These are phyloP conservation scores for Crocidura indochinensis DNA, from an alignment of 2,797 vertebrate species.

Conservation along the genomic window DNA sequence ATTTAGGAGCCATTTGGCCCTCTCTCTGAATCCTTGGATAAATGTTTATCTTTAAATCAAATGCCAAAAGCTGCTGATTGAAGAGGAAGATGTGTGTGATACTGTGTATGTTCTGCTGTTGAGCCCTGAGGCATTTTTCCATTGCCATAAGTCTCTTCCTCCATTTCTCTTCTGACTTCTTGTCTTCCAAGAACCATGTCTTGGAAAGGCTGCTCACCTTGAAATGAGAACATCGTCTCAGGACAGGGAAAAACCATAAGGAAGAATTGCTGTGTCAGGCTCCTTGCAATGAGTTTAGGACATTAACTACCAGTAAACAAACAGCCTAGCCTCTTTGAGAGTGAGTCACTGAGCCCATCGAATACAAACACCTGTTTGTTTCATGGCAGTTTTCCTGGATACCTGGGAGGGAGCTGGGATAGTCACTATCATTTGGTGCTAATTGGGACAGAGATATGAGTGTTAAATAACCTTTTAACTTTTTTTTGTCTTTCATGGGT, in stretches of 20 bases:
- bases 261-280: slow-evolving; percentile 63
- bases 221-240: background rate
- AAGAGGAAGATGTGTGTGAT: background rate
- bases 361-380: slow-evolving; percentile 71
- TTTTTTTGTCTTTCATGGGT: slow-evolving; percentile 29
- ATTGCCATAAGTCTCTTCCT: background rate
- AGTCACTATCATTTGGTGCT: slow-evolving; percentile 11
- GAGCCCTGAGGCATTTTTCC: background rate
- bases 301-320: slow-evolving; percentile 73
- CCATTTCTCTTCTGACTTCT: slow-evolving; percentile 15
- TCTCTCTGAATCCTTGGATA: background rate
- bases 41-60: background rate
- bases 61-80: background rate
- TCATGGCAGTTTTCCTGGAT: slow-evolving; percentile 68
- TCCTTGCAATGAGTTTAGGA: slow-evolving; percentile 19
- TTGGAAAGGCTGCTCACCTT: slow-evolving; percentile 32
- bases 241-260: background rate
- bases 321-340: slow-evolving; percentile 53
- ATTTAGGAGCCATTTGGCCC: background rate
- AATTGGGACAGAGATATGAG: slow-evolving; percentile 9
- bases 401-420: slow-evolving; percentile 9
- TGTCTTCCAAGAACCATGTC: slow-evolving; percentile 30
- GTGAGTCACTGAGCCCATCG: slow-evolving; percentile 57
- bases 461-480: background rate
- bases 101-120: background rate